Base-by-base conservation (phyloP, 2,888 invertebrate genomes). In the Hirtodrosophila alboralis region DNA sequence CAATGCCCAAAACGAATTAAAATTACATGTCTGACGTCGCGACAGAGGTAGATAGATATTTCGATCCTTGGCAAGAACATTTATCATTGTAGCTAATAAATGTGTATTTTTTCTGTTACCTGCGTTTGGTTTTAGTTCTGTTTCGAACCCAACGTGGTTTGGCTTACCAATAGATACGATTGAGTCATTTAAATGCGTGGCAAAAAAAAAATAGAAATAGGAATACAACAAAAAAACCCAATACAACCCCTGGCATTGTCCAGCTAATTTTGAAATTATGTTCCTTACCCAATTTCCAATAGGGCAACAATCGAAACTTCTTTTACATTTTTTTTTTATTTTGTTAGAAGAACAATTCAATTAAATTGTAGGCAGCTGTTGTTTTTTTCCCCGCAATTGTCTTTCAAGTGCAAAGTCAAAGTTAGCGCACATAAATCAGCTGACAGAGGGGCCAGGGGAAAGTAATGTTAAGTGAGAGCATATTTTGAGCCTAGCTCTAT, bases 31-130 rank as follows among this genome's bases (percentile, higher is more conserved):
- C 54, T n/a, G 56, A 49, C 60, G 65, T 53, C 58, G 54, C 41
- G 63, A 48, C 58, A 37, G 57, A 40, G 49, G 18, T 18, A 41
- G 13, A 38, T 18, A 5, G 38, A 13, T 34, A 34, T 43, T 44
- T 48, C 65, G 74, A 76, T 75, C 71, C 71, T 78, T 63, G 37
- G 58, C 54, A 66, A 49, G 81, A 74, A 74, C 79, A 80, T 80
- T 80, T 80, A 80, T 80, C 84, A 80, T 83, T 74, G 74, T 48
- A 83, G 79, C 79, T 79, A 79, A 79, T 79, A 79, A 79, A 79
- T 83, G 79, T 68, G 74, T 79, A n/a, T n/a, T n/a, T n/a, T n/a
- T 79, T 64, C 71, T 70, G 40, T 75, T 76, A 75, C 75, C 76
- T 75, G 74, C 16, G 12, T 18, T 8, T 23, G 21, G 36, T 48